phyloP scores from a whole-genome alignment of 2,113 vertebrate species.

The Plectropomus leopardus region DNA sequence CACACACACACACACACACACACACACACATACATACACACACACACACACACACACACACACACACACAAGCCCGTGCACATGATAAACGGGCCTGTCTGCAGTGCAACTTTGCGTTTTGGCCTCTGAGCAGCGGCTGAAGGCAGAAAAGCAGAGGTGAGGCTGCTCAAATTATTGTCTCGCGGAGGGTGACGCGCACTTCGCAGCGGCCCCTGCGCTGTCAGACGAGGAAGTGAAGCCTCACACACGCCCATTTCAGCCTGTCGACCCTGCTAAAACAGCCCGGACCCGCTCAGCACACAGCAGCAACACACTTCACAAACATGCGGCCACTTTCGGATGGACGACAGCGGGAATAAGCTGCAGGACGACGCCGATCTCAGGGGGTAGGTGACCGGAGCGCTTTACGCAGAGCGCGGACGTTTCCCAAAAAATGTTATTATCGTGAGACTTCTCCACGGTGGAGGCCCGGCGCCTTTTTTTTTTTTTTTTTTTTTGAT shows the following conservation, averaged over 20 bases:
- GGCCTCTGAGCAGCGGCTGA: neutral
- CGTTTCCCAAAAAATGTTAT: conserved; percentile 13
- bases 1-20: no score
- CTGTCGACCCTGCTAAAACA: conserved; percentile 45
- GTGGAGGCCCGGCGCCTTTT: conserved; percentile 71
- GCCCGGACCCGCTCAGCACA: conserved; percentile 48
- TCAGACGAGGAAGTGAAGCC: conserved; percentile 80
- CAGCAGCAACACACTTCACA: conserved; percentile 34
- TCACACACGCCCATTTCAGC: conserved; percentile 70
- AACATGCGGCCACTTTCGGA: conserved; percentile 61
- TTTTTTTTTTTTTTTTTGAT: conserved; percentile 26
- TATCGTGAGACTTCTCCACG: conserved; percentile 38
- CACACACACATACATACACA: no score
- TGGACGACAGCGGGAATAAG: conserved; percentile 41
- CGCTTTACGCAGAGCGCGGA: conserved; percentile 15
- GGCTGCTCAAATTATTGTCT: conserved; percentile 30
- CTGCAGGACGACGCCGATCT: conserved; percentile 55
- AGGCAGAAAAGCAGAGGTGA: conserved; percentile 30
- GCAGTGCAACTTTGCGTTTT: conserved; percentile 24
- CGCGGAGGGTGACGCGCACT: conserved; percentile 63
- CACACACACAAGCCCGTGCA: conserved; percentile 22
- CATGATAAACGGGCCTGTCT: conserved; percentile 34
- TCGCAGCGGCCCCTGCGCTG: conserved; percentile 61
- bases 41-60: no score
- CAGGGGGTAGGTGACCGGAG: conserved; percentile 49